Conservation (phyloP, 2,797 vertebrate genomes). For the Tiaroga cobitis region DNA sequence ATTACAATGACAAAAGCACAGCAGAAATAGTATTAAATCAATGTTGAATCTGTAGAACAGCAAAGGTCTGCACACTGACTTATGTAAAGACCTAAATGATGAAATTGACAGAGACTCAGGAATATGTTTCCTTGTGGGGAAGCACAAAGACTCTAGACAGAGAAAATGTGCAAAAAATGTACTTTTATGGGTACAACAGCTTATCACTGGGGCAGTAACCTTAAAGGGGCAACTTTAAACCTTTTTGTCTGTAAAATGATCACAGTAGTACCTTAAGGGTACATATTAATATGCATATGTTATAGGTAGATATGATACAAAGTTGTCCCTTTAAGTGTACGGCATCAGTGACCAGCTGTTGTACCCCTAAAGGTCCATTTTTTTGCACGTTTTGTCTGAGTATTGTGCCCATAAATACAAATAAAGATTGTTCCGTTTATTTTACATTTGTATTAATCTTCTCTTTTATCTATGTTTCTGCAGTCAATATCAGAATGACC, state of each 20-base stretch:
- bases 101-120: no score
- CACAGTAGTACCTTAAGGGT: not conserved
- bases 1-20: not conserved
- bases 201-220: not conserved
- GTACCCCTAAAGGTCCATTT: not conserved
- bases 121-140: not conserved
- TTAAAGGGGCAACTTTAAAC: not conserved
- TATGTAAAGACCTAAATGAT: not conserved
- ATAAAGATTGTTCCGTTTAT: not conserved
- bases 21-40: not conserved
- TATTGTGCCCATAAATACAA: not conserved
- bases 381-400: not conserved
- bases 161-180: not conserved
- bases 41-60: not conserved
- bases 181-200: not conserved
- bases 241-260: not conserved
- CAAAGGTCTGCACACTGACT: not conserved
- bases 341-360: not conserved
- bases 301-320: not conserved
- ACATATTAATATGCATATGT: not conserved
- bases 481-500: not conserved
- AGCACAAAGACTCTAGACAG: not conserved
- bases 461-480: not conserved
- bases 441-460: not conserved
- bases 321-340: no score